Evolutionary conservation across 2,113 vertebrate species (phyloP), one percentile per base, ranked within the genome.

Genomic region (Stomatorhinus ivindoensis): DNA sequence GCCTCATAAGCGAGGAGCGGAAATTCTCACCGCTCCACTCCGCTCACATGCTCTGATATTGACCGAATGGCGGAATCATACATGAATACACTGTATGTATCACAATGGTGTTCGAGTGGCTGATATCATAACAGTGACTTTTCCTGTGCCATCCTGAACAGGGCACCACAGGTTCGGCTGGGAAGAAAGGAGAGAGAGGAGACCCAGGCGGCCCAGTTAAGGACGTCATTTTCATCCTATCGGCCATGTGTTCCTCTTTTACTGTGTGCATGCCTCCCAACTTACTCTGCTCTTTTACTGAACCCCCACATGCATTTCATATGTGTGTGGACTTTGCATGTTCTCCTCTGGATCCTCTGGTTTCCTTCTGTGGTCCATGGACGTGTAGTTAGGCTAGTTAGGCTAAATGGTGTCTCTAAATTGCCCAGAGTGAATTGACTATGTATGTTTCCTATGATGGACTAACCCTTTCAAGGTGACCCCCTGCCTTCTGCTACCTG

Each of bases 101-200:
- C 5, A 80, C 31, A 19, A 80, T 15, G 31, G 35, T 80, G 73
- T 42, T 80, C 84, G 90, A 24, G 87, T 65, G 42, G 27, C 50
- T 76, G 44, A 53, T 82, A 51, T 80, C 31, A 50, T 27, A 24
- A 51, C 85, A 84, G 91, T 91, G 65, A 80, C 35, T 80, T 6
- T 89, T 17, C 24, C 0, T 1, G 21, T 0, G 24, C 90, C 86
- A 88, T 24, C 51, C 89, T 80, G 3, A 90, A 35, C 92, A 98
- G 97, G 97, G 97, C 91, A 35, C 89, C 2, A 27, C 0, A 47
- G 97, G 97, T 89, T 15, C 5, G 53, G 90, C 91, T 42, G 97
- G 97, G 90, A 17, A 39, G 4, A 13, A 48, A 87, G 97, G 97
- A 93, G 92, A 93, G 88, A 94, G 90, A 92, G 97, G 97, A 92